Percentiles rank a stretch among this genome's conserved stretches.
Evolutionary conservation across 92 coral and sea anemone genomes (phyloP).

Genomic region (Pocillopora grandis): DNA sequence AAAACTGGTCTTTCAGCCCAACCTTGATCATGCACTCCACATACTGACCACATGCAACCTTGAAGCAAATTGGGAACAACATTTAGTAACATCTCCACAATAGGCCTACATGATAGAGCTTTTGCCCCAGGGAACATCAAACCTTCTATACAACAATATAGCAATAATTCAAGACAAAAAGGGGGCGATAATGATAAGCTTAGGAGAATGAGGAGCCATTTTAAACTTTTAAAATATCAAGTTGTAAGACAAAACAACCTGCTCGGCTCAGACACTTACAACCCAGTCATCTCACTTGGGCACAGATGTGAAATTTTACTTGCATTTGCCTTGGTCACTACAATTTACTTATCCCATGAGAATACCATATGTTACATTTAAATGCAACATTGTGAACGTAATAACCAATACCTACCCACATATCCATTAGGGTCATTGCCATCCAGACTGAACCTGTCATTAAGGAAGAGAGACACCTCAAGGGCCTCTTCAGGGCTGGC

Average conservation of each 20-base stretch:
- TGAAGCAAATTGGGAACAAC: not conserved
- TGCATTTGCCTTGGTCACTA: too few species aligned
- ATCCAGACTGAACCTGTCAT: constrained; percentile 75
- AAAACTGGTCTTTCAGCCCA: constrained; percentile 78
- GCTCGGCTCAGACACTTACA: not conserved
- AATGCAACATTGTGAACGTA: not conserved
- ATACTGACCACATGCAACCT: constrained; percentile 88
- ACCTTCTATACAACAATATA: too few species aligned
- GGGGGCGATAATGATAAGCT: too few species aligned
- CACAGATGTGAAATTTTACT: too few species aligned
- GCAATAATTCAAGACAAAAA: too few species aligned
- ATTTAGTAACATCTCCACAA: not conserved
- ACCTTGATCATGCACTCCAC: constrained; percentile 84
- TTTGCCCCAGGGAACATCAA: too few species aligned
- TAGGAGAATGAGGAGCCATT: not conserved
- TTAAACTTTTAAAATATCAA: too few species aligned
- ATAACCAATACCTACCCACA: constrained; percentile 57
- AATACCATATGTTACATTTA: too few species aligned
- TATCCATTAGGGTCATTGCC: constrained; percentile 86
- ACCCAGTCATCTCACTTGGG: not conserved
- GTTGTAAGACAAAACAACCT: not conserved
- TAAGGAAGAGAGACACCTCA: constrained; percentile 65
- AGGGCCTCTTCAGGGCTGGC: constrained; percentile 71
- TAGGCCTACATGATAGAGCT: too few species aligned
- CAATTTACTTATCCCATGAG: too few species aligned